Evolutionary conservation across 2,888 invertebrate species (phyloP).

Genomic region (Thera britannica): DNA sequence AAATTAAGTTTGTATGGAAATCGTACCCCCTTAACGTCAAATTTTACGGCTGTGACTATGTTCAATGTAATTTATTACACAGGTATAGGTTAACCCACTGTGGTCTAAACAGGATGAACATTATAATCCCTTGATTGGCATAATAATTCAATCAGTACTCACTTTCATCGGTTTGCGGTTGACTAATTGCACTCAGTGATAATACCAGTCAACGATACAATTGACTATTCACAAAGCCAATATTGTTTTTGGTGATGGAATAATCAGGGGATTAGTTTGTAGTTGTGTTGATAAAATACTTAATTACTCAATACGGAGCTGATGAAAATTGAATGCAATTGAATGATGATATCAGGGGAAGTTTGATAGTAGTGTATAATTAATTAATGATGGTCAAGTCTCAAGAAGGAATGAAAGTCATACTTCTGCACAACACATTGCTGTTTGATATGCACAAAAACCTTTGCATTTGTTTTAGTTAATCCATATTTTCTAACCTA

Average conservation of each 20-base stretch:
- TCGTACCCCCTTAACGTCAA: too few species aligned
- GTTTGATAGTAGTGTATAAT: too few species aligned
- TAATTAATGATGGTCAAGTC: too few species aligned
- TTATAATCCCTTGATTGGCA: slow-evolving; percentile 22
- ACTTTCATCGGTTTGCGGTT: slow-evolving; percentile 24
- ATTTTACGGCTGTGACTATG: too few species aligned
- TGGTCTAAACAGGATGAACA: slow-evolving; percentile 12
- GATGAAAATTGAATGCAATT: not conserved
- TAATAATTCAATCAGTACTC: slow-evolving; percentile 20
- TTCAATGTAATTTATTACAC: too few species aligned
- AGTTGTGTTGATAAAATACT: not conserved
- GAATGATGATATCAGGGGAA: not conserved
- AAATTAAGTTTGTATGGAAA: too few species aligned
- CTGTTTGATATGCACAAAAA: too few species aligned
- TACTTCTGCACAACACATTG: too few species aligned
- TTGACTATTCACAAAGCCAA: slow-evolving; percentile 22
- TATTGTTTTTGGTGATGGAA: slow-evolving; percentile 19
- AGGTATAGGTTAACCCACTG: not conserved
- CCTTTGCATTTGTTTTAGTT: too few species aligned
- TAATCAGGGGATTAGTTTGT: slow-evolving; percentile 2
- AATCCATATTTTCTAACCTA: too few species aligned
- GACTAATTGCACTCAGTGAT: slow-evolving; percentile 28
- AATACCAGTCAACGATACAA: slow-evolving; percentile 18
- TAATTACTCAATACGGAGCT: not conserved
- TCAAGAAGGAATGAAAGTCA: too few species aligned